Evolutionary conservation across 2,888 invertebrate species (phyloP).

Genomic region (Tachystola acroxantha): DNA sequence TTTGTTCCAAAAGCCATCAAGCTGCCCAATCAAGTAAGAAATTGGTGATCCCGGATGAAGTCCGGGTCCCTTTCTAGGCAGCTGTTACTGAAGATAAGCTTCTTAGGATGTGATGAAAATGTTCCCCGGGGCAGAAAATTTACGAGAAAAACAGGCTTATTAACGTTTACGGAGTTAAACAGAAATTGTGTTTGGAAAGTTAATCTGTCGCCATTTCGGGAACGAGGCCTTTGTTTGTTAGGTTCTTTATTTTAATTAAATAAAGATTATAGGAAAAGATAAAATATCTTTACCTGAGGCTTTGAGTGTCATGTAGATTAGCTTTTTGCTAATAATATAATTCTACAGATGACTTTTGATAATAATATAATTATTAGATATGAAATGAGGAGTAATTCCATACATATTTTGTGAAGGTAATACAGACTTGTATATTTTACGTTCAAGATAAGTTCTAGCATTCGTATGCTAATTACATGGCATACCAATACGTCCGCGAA

Average conservation of each 20-base stretch:
- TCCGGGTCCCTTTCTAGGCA: constrained; percentile 34
- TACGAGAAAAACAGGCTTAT: constrained; percentile 29
- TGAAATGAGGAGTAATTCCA: too few relatives aligned
- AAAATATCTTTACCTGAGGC: not conserved
- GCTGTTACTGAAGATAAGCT: constrained; percentile 58
- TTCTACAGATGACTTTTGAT: too few relatives aligned
- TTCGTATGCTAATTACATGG: too few relatives aligned
- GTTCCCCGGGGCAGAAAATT: constrained; percentile 44
- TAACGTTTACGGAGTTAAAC: constrained; percentile 17
- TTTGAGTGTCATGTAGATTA: too few relatives aligned
- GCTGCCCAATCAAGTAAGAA: constrained; percentile 71
- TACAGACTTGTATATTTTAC: too few relatives aligned
- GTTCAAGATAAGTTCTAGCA: too few relatives aligned
- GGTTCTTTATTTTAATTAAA: not conserved
- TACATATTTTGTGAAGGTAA: too few relatives aligned
- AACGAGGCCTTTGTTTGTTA: constrained; percentile 3
- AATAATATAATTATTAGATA: too few relatives aligned
- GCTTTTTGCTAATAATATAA: too few relatives aligned
- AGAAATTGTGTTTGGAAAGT: constrained; percentile 7
- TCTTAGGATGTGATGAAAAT: constrained; percentile 53
- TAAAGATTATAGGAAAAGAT: not conserved
- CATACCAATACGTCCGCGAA: too few relatives aligned
- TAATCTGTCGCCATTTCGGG: constrained; percentile 6
- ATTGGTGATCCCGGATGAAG: constrained; percentile 61
- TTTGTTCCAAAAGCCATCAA: constrained; percentile 70